Conservation (phyloP, 2,113 vertebrate species). For the cattle (Bos taurus) region ARS-UCD2.0 NC_037329.1:76192501-76193000, state of each 20-base stretch:
- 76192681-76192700: neutral
- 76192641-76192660: neutral
- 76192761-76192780: neutral
- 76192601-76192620: neutral
- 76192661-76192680: neutral
- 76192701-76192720: neutral
- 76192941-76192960: fast-evolving
- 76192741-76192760: neutral
- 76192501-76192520: neutral
- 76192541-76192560: neutral
- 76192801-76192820: neutral
- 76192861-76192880: neutral
- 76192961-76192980: neutral
- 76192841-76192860: neutral
- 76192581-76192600: neutral
- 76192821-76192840: neutral
- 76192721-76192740: neutral
- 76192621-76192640: neutral
- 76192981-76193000: neutral
- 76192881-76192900: neutral
- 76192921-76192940: neutral
- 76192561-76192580: neutral
- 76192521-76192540: neutral
- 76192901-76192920: fast-evolving
- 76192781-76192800: neutral